A percentile compares a stretch with the other conserved stretches of the same genome.
These are phyloP conservation scores for Prenolepis imparis DNA, from an alignment of 2,888 invertebrate species.

Conservation along the genomic window DNA sequence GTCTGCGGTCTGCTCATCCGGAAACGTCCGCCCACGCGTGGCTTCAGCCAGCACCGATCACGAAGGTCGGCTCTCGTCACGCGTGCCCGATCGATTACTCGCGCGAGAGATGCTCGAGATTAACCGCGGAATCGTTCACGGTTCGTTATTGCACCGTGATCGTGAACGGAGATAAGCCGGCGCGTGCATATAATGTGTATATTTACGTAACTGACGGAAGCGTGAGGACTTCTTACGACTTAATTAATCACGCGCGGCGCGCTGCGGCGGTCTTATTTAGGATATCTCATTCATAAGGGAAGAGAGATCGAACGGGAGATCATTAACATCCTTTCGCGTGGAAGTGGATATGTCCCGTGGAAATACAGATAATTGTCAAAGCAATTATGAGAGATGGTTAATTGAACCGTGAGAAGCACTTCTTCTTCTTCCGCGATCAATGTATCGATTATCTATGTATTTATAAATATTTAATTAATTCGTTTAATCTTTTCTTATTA, in stretches of 20 bases:
- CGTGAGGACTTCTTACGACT: not conserved
- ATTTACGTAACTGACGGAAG: not conserved
- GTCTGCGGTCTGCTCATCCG: not conserved
- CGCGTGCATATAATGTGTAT: not conserved
- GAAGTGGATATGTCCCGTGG: not conserved
- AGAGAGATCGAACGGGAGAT: not conserved
- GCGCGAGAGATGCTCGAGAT: conserved; percentile 13
- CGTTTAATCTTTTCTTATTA: too few relatives aligned
- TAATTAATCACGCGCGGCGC: conserved; percentile 21
- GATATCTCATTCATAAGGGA: conserved; percentile 2
- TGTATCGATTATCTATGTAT: not conserved
- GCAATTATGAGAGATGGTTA: not conserved
- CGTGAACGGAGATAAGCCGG: not conserved
- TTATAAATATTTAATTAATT: not conserved
- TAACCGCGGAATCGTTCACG: conserved; percentile 20
- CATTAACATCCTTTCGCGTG: not conserved
- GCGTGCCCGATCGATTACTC: conserved; percentile 22
- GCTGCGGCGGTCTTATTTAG: not conserved
- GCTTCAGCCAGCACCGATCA: not conserved
- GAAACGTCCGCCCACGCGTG: conserved; percentile 18
- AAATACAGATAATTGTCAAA: not conserved
- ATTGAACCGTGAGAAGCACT: not conserved
- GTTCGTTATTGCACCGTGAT: conserved; percentile 18
- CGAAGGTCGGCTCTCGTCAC: conserved; percentile 21
- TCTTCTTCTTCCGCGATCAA: not conserved